phyloP scores from a whole-genome alignment of 2,888 invertebrate species.

The Malthinus seriepunctatus region DNA sequence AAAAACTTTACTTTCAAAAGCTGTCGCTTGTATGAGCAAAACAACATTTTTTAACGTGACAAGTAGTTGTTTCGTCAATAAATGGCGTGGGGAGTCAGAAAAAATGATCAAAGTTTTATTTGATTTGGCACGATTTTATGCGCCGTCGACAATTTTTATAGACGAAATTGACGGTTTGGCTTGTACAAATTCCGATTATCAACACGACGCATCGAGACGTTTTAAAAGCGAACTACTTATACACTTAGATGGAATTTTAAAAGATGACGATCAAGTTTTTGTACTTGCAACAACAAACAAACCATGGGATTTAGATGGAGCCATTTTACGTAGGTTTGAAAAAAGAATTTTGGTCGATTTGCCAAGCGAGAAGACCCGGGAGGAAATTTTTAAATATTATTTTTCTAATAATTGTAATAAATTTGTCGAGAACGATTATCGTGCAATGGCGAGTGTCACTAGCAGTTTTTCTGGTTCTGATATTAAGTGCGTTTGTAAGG shows the following conservation, averaged over 20 bases:
- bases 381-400: constrained; percentile 67
- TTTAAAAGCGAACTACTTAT: constrained; percentile 88
- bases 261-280: constrained; percentile 68
- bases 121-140: constrained; percentile 76
- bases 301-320: constrained; percentile 92
- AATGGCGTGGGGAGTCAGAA: constrained; percentile 96
- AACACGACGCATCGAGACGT: constrained; percentile 85
- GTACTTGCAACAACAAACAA: constrained; percentile 87
- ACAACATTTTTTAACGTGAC: constrained; percentile 89
- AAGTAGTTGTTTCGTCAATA: constrained; percentile 87
- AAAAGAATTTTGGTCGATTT: constrained; percentile 82
- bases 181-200: constrained; percentile 66
- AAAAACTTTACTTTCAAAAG: constrained; percentile 89
- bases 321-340: constrained; percentile 85
- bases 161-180: constrained; percentile 91
- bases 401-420: constrained; percentile 55
- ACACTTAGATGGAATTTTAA: constrained; percentile 79
- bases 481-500: constrained; percentile 83
- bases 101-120: constrained; percentile 88
- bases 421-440: constrained; percentile 57
- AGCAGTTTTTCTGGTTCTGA: constrained; percentile 88
- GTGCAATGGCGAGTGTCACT: constrained; percentile 60
- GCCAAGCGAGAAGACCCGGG: constrained; percentile 70
- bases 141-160: constrained; percentile 90
- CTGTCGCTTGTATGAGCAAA: constrained; percentile 79